Conservation (phyloP, 2,797 vertebrate species). For the Bryconaethiops microstoma region DNA sequence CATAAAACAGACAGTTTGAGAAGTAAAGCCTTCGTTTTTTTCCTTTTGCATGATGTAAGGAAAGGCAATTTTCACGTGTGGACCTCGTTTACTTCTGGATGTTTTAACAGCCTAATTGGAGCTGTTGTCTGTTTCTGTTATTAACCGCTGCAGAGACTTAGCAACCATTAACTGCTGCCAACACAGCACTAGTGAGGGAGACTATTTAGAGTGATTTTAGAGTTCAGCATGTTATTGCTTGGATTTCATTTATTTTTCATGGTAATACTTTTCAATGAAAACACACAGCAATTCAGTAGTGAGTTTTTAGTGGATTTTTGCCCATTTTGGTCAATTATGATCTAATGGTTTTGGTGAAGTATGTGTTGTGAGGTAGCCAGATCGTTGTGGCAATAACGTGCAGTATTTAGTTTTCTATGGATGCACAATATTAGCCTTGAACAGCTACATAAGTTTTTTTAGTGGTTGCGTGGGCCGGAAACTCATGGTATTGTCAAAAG, state of each 20-base stretch:
- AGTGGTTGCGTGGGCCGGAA: background rate
- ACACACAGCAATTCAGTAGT: background rate
- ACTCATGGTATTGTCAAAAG: background rate
- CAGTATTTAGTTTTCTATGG: background rate
- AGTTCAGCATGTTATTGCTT: background rate
- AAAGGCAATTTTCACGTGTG: background rate
- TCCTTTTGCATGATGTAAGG: background rate
- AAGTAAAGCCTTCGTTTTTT: background rate
- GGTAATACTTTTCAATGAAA: background rate
- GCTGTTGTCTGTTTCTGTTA: constrained; percentile 7
- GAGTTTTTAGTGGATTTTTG: background rate
- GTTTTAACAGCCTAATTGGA: background rate
- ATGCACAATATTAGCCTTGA: background rate
- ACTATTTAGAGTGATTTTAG: background rate
- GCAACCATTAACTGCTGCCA: background rate
- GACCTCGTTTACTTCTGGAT: background rate
- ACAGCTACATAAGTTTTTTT: background rate
- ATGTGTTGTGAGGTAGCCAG: background rate
- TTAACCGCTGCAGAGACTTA: background rate
- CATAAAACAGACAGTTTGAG: background rate
- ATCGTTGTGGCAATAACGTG: background rate
- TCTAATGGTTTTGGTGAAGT: background rate
- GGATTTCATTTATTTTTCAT: constrained; percentile 3
- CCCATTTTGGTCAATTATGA: background rate
- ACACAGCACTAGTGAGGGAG: background rate